These are phyloP conservation scores for Onthophagus taurus DNA, from an alignment of 1,140 invertebrate species.

Conservation along the genomic window DNA sequence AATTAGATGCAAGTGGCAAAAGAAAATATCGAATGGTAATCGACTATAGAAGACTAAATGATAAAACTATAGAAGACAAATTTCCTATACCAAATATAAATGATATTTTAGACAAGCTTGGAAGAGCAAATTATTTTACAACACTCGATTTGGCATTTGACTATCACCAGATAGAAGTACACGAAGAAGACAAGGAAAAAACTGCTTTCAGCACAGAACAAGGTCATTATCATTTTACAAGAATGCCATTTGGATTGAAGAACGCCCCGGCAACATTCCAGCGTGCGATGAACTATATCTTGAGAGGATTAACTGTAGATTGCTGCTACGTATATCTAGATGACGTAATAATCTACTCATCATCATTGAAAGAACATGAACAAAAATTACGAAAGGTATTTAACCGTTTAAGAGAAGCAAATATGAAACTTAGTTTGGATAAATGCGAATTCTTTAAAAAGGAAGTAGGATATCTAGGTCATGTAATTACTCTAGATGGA, in stretches of 20 bases:
- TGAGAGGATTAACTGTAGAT: conserved; percentile 19
- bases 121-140: conserved; percentile 36
- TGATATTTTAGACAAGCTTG: conserved; percentile 37
- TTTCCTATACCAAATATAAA: conserved; percentile 46
- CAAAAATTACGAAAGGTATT: conserved; percentile 28
- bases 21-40: conserved; percentile 31
- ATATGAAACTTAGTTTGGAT: conserved; percentile 20
- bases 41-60: conserved; percentile 34
- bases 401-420: conserved; percentile 16
- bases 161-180: conserved; percentile 43
- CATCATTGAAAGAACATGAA: conserved; percentile 30
- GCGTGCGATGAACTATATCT: conserved; percentile 27
- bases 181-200: conserved; percentile 32
- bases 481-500: conserved; percentile 18
- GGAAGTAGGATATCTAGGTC: conserved; percentile 18
- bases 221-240: conserved; percentile 7
- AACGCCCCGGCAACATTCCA: conserved; percentile 26
- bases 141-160: conserved; percentile 42
- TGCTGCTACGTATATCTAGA: conserved; percentile 30
- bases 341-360: conserved; percentile 21
- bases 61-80: conserved; percentile 27
- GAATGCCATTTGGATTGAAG: conserved; percentile 8
- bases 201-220: conserved; percentile 25
- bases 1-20: conserved; percentile 20
- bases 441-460: conserved; percentile 26